phyloP scores from a whole-genome alignment of 2,113 vertebrate species.

The Picathartes gymnocephalus region DNA sequence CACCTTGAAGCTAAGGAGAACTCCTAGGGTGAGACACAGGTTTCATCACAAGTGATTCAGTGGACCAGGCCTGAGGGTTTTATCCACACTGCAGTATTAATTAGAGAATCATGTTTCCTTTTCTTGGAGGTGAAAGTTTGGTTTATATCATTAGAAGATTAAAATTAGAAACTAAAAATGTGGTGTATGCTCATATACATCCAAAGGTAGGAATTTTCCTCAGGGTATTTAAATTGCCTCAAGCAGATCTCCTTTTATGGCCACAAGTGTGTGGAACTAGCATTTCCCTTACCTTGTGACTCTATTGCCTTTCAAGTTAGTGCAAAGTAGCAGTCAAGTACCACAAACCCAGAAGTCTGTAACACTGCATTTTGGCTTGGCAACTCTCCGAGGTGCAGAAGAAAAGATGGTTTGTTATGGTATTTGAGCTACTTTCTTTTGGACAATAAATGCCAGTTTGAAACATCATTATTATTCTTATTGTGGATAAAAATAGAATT shows the following conservation, averaged over 20 bases:
- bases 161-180: not conserved
- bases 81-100: not conserved
- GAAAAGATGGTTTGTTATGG: not conserved
- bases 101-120: not conserved
- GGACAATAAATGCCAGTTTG: not conserved
- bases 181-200: not conserved
- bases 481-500: slow-evolving; percentile 16
- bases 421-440: not conserved
- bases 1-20: not conserved
- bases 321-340: not conserved
- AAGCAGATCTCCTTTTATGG: not conserved
- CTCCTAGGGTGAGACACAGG: not conserved
- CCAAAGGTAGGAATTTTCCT: not conserved
- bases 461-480: not conserved
- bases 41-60: not conserved
- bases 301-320: not conserved
- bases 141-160: not conserved
- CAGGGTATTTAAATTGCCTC: not conserved
- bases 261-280: not conserved
- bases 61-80: not conserved
- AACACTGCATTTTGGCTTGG: not conserved
- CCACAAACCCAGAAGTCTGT: not conserved
- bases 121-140: not conserved
- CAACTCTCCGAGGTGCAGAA: not conserved
- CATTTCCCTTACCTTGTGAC: not conserved